Evolutionary conservation across 2,888 invertebrate genomes (phyloP), one percentile per base, ranked within the genome.

Genomic region (Drosophila mettleri): DNA sequence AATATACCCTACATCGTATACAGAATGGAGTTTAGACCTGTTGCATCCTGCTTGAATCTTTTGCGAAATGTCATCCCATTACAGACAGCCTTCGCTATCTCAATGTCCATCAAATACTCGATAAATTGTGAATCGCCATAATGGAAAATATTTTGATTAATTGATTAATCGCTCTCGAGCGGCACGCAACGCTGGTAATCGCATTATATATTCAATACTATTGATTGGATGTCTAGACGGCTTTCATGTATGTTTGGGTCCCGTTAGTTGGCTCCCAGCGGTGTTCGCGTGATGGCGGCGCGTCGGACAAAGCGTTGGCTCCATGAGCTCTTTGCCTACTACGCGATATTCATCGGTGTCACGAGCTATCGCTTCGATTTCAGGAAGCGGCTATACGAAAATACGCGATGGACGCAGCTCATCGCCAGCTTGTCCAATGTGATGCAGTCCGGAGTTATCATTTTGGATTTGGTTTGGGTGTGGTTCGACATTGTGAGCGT

Each of bases 361-460:
- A 78, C 71, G 3, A 59, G 75, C 48, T 78, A 78, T 66, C 74
- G 78, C 20, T 78, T 69, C 24, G 78, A 78, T 20, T 64, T 33
- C n/a, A 16, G 14, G 1, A 39, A 2, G 7, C 52, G 31, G 12
- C 59, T 22, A 2, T 74, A 51, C 2, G 60, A 0, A 1, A 63
- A 10, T 1, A 31, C 65, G 0, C 61, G 22, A n/a, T 74, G 67
- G 71, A 65, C 62, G 0, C 67, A 64, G 4, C 9, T 66, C 6
- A 12, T 68, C 1, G 74, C 78, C 8, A 34, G 33, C 16, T n/a
- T 78, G 16, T 60, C 51, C 7, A 78, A 78, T 18, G 1, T 68
- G 0, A 18, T 33, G 2, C 22, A 36, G 0, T 0, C 66, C 0
- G 5, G 41, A 1, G 0, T 41, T 0, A 3, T 61, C 0, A 12